A percentile compares a stretch with the other conserved stretches of the same genome.
Conservation (phyloP, 2,888 invertebrate genomes). For the Xestia c-nigrum region DNA sequence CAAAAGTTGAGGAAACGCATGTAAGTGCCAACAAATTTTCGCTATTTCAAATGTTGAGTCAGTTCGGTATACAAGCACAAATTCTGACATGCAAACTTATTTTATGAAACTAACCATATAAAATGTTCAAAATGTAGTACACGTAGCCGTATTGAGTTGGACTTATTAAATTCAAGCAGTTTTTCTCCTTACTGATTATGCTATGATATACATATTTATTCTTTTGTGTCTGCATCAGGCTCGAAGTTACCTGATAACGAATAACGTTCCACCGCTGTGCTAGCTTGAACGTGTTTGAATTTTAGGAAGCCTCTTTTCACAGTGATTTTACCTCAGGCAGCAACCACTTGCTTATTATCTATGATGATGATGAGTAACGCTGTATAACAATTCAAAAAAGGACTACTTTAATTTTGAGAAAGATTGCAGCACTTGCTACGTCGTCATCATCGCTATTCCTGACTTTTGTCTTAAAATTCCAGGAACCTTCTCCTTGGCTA, state of each 20-base stretch:
- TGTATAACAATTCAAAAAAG: not conserved
- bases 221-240: not conserved
- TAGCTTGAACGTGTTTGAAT: not conserved
- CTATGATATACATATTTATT: not conserved
- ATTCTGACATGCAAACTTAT: not conserved
- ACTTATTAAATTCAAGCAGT: not conserved
- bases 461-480: not conserved
- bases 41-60: conserved; percentile 15
- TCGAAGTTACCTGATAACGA: not conserved
- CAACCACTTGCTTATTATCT: no score
- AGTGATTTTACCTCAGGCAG: not conserved
- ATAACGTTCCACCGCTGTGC: not conserved
- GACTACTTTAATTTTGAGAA: not conserved
- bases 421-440: not conserved
- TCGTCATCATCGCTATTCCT: not conserved
- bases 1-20: conserved; percentile 32
- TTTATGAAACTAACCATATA: not conserved
- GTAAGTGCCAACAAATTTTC: conserved; percentile 33
- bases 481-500: not conserved
- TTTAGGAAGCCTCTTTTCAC: not conserved
- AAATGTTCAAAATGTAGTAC: not conserved
- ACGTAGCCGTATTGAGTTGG: not conserved
- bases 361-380: no score
- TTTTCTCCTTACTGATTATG: not conserved
- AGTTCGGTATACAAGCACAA: not conserved